Evolutionary conservation across 2,888 invertebrate species (phyloP).

Genomic region (Diogma glabrata): DNA sequence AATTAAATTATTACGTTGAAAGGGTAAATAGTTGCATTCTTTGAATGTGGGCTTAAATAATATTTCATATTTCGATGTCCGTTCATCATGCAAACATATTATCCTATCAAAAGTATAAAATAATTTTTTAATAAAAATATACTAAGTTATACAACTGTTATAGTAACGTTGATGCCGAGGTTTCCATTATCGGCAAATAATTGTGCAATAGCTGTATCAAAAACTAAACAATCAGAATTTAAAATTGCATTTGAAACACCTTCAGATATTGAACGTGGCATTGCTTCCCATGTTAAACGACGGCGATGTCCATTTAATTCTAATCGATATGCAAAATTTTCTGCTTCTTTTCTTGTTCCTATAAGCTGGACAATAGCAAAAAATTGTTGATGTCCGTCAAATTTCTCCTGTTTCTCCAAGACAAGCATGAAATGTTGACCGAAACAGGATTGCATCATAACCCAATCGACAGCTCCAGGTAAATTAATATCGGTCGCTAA

Average conservation of each 20-base stretch:
- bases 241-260: constrained; percentile 95
- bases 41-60: no score
- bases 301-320: constrained; percentile 93
- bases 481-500: constrained; percentile 98
- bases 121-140: no score
- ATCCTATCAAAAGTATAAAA: no score
- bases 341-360: constrained; percentile 96
- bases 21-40: no score
- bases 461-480: constrained; percentile 98
- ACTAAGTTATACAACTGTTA: constrained; percentile 66
- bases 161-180: constrained; percentile 98
- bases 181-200: constrained; percentile 99
- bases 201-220: constrained; percentile 96
- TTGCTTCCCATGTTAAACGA: constrained; percentile 97
- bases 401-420: constrained; percentile 95
- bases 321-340: constrained; percentile 94
- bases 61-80: no score
- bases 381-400: constrained; percentile 91
- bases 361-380: constrained; percentile 98
- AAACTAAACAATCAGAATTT: constrained; percentile 96
- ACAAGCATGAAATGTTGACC: constrained; percentile 99
- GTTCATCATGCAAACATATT: no score
- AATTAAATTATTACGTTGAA: no score
- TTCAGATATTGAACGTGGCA: constrained; percentile 97
- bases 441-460: constrained; percentile 99